Percentiles rank a stretch among this genome's conserved stretches.
Conservation (phyloP, 2,888 invertebrate genomes). For the Euproctis similis region DNA sequence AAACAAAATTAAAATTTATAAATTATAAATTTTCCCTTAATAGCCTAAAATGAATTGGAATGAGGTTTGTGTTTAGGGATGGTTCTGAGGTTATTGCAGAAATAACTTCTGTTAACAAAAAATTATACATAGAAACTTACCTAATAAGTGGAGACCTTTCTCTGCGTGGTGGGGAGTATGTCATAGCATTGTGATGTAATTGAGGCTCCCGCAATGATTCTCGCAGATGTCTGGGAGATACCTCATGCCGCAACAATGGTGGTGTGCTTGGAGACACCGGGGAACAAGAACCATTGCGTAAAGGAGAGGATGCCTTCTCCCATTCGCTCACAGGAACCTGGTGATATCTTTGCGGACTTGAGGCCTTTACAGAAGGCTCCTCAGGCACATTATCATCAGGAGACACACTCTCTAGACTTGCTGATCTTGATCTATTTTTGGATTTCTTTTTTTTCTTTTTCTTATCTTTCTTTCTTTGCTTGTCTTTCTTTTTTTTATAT, state of each 20-base stretch:
- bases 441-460: conserved; percentile 84
- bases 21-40: too few species aligned
- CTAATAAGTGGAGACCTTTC: conserved; percentile 51
- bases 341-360: conserved; percentile 52
- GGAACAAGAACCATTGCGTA: conserved; percentile 74
- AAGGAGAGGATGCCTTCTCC: conserved; percentile 73
- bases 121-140: conserved; percentile 31
- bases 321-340: conserved; percentile 68
- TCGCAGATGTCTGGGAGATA: conserved; percentile 38
- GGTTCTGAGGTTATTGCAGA: too few species aligned
- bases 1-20: too few species aligned
- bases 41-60: too few species aligned
- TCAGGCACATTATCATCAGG: conserved; percentile 67
- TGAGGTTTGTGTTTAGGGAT: too few species aligned
- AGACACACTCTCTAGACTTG: conserved; percentile 80
- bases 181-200: conserved; percentile 37
- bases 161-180: conserved; percentile 68
- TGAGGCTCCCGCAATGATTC: conserved; percentile 36
- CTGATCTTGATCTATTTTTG: conserved; percentile 80
- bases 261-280: conserved; percentile 78
- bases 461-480: conserved; percentile 84
- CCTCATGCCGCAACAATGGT: conserved; percentile 47
- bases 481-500: conserved; percentile 81
- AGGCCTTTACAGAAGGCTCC: conserved; percentile 37
- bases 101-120: too few species aligned